Base-by-base conservation (phyloP, 2,113 vertebrate species). In the Macaca nemestrina region DNA sequence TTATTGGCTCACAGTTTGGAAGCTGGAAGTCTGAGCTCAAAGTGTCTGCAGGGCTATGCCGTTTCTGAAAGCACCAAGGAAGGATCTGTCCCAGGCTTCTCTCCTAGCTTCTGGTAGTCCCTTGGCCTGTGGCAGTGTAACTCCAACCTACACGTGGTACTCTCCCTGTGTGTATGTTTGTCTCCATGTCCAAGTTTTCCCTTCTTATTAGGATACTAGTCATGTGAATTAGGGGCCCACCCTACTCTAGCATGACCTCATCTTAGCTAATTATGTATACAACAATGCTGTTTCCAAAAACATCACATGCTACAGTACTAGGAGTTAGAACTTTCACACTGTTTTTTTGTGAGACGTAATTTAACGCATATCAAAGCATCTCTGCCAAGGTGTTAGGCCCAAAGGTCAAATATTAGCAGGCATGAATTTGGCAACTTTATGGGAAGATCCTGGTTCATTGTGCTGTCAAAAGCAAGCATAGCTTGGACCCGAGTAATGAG, bases 131-230 rank as follows among this genome's bases (percentile, higher is more conserved):
- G 40, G 23, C 16, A 75, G 10, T 8, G 1, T 43, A 40, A 9
- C 2, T 88, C 18, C 5, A 11, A 0, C 23, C 50, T 50, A 38
- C 25, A 59, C 30, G 12, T 35, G 16, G 17, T 40, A 0, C 8
- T 68, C 32, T 86, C 35, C 73, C 8, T 12, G 10, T 25, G 10
- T 40, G 2, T 32, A 11, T 55, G 9, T 43, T 16, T 76, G 8
- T 43, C 25, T 70, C 35, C 64, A 13, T 96, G 52, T 72, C 22
- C 22, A 67, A 6, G 72, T 32, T 64, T 4, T 7, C 5, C 38
- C 22, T 6, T 90, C 35, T 76, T 57, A 38, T 55, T 52, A 59
- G 32, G 11, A 67, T 35, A 38, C 2, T 22, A 70, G 4, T 89
- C 55, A 22, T 35, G 20, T 81, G 48, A 27, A 52, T 57, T 64